Conservation (phyloP, 2,113 vertebrate genomes). For the Anser cygnoides region DNA sequence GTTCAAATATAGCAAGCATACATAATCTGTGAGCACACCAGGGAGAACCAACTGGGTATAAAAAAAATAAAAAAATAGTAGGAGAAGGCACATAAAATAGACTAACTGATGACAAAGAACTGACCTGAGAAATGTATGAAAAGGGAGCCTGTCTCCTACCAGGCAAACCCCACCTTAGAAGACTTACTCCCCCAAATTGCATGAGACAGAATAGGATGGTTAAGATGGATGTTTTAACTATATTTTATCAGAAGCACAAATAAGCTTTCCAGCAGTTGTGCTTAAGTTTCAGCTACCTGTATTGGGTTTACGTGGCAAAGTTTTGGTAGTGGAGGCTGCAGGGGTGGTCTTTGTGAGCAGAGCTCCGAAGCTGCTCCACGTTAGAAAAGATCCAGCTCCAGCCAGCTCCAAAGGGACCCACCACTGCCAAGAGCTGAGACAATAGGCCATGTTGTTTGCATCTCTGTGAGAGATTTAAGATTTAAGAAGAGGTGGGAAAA, state of each 20-base stretch:
- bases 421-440: too few species aligned
- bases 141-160: neutral
- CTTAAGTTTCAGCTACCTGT: neutral
- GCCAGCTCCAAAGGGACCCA: too few species aligned
- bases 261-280: accelerated
- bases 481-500: too few species aligned
- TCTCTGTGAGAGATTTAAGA: too few species aligned
- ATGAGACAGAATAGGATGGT: neutral
- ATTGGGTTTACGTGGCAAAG: neutral
- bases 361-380: too few species aligned
- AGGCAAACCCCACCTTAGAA: neutral
- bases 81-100: neutral
- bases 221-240: neutral
- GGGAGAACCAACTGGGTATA: neutral
- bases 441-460: too few species aligned
- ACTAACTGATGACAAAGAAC: neutral
- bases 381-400: too few species aligned
- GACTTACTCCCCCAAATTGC: neutral
- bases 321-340: too few species aligned
- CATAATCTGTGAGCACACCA: neutral
- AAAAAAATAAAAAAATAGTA: neutral
- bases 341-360: too few species aligned
- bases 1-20: neutral
- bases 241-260: neutral
- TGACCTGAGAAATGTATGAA: neutral